Conservation (phyloP, 2,888 invertebrate species). For the Shargacucullia verbasci region DNA sequence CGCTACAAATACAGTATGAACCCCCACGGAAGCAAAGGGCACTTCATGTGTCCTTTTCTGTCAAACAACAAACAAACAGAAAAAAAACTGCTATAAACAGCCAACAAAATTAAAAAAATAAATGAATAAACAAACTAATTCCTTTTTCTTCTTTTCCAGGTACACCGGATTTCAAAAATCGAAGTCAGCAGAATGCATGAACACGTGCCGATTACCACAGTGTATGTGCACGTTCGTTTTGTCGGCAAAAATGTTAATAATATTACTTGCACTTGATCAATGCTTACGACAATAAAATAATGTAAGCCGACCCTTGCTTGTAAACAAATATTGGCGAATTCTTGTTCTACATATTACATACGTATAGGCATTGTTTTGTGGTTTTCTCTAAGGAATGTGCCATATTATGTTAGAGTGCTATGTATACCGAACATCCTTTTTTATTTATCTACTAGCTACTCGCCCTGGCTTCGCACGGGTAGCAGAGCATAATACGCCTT, state of each 20-base stretch:
- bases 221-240: slow-evolving; percentile 41
- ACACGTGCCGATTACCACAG: slow-evolving; percentile 50
- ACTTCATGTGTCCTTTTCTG: no score
- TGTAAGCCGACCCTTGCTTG: slow-evolving; percentile 33
- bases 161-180: slow-evolving; percentile 35
- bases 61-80: background rate
- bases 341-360: slow-evolving; percentile 21
- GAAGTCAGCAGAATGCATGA: slow-evolving; percentile 38
- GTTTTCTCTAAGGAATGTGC: slow-evolving; percentile 1
- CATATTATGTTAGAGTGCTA: background rate
- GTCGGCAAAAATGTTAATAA: slow-evolving; percentile 31
- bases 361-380: slow-evolving; percentile 10
- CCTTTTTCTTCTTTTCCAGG: slow-evolving; percentile 46
- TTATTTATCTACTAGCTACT: no score
- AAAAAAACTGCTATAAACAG: background rate
- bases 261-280: background rate
- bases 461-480: no score
- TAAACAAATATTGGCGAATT: slow-evolving; percentile 36
- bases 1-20: no score
- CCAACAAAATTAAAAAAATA: background rate
- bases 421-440: no score
- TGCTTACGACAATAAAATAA: slow-evolving; percentile 20
- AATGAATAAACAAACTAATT: slow-evolving; percentile 6
- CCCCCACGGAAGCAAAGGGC: no score
- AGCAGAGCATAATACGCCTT: no score